Evolutionary conservation across 2,888 invertebrate genomes (phyloP).

Genomic region (Cabera pusaria): DNA sequence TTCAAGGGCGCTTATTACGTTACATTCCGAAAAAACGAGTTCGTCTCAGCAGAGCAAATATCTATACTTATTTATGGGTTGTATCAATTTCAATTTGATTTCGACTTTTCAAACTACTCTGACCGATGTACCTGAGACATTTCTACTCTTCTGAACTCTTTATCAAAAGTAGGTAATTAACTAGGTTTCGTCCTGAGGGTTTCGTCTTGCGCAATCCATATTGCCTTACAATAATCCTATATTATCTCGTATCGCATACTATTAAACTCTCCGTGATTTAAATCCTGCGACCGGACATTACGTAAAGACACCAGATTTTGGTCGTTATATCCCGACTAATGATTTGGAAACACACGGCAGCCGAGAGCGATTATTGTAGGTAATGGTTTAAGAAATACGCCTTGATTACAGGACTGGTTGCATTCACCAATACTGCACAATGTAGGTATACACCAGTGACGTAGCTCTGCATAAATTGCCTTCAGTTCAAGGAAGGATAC

Average conservation of each 20-base stretch:
- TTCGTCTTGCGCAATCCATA: no score
- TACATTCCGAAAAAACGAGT: conserved; percentile 49
- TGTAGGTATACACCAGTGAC: conserved; percentile 10
- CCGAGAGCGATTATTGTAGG: conserved; percentile 48
- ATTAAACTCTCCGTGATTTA: no score
- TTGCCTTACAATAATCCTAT: no score
- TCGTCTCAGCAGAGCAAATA: conserved; percentile 24
- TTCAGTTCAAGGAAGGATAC: no score
- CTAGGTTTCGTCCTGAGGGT: no score
- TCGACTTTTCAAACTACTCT: conserved; percentile 8
- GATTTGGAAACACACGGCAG: conserved; percentile 57
- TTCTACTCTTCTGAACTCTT: no score
- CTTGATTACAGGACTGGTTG: conserved; percentile 52
- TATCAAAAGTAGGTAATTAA: no score
- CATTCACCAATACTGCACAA: conserved; percentile 24
- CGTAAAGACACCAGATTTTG: conserved; percentile 11
- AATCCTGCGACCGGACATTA: conserved; percentile 12
- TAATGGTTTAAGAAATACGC: conserved; percentile 55
- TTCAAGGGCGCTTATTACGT: conserved; percentile 74
- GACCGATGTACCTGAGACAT: no score
- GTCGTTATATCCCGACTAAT: conserved; percentile 24
- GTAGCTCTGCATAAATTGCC: no score
- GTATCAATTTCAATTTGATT: conserved; percentile 16
- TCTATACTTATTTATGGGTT: no score
- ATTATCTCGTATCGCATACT: no score